Evolutionary conservation across 35 echinoderm and acorn worm genomes (phyloP), one percentile per base, ranked within the genome.

Genomic region (Stichopus chloronotus): DNA sequence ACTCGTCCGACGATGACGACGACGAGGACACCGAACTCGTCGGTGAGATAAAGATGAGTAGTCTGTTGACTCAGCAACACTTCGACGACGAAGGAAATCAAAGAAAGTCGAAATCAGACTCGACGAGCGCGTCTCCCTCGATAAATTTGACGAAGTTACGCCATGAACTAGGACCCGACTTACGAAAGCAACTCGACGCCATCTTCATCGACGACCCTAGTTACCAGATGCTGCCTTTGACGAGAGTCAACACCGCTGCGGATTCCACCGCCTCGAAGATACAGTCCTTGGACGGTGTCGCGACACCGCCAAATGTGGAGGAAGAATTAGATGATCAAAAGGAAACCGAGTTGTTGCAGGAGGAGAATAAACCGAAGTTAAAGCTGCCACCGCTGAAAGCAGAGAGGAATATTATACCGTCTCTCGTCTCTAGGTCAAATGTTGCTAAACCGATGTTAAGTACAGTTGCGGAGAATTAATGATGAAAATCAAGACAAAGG

Each of bases 371-470:
- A 20, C 57, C 88, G 5, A 90, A 54, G 53, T 86, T 95, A 52
- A 95, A 95, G 77, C 86, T 95, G 14, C 94, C 94, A 53, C 94
- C 94, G 5, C 55, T 95, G 0, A 92, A 95, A 63, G 91, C 55
- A 6, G 91, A 93, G 19, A 92, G 78, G 56, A 58, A 57, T 76
- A 43, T 95, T 17, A 55, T 95, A 25, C 58, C 71, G 4, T 58
- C 72, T 25, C 11, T 82, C 8, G 57, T 59, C 7, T 80, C 74
- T 52, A 88, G 77, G 21, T 91, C 92, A 52, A 79, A 63, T 16
- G 83, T 91, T 55, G 85, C 57, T 11, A 93, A 89, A 68, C 94
- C 91, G 58, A 52, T 30, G 14, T 91, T 95, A 13, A 95, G 94
- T 89, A 95, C 94, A 9, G 94, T 95, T 57, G 72, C 91, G 55